These are phyloP conservation scores for Drosophila sordidula DNA, from an alignment of 2,888 invertebrate species.

Conservation along the genomic window DNA sequence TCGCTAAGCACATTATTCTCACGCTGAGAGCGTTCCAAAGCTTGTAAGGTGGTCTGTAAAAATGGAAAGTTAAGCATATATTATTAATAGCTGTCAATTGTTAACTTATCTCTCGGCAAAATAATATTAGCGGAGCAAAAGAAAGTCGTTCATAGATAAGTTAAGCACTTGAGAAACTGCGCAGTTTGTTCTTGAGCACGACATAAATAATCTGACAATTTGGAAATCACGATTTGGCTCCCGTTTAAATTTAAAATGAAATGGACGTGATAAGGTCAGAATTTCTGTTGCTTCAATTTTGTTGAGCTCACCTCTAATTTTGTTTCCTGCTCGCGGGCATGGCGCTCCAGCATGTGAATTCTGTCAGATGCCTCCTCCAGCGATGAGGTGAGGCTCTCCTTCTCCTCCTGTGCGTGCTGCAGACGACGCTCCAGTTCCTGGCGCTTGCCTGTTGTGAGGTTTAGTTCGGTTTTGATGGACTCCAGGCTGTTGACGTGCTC, in stretches of 20 bases:
- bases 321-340: conserved; percentile 91
- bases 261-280: conserved; percentile 56
- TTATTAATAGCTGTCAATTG: conserved; percentile 14
- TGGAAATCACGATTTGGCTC: conserved; percentile 62
- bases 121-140: conserved; percentile 35
- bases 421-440: conserved; percentile 93
- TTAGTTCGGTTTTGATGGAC: conserved; percentile 94
- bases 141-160: conserved; percentile 67
- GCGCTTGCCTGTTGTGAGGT: conserved; percentile 92
- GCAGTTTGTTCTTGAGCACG: conserved; percentile 52
- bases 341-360: conserved; percentile 93
- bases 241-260: conserved; percentile 34
- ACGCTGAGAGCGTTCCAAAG: conserved; percentile 90
- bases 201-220: conserved; percentile 56
- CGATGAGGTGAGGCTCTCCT: conserved; percentile 91
- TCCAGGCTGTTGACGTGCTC: conserved; percentile 96
- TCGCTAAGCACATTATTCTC: conserved; percentile 90
- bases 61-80: conserved; percentile 7
- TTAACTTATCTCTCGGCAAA: conserved; percentile 28
- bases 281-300: conserved; percentile 2
- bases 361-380: conserved; percentile 96
- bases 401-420: conserved; percentile 90
- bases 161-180: conserved; percentile 65
- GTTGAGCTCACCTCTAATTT: conserved; percentile 82
- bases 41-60: conserved; percentile 87